Percentiles rank a stretch among this genome's conserved stretches.
phyloP scores from a whole-genome alignment of 2,888 invertebrate species.

The Phania funesta region DNA sequence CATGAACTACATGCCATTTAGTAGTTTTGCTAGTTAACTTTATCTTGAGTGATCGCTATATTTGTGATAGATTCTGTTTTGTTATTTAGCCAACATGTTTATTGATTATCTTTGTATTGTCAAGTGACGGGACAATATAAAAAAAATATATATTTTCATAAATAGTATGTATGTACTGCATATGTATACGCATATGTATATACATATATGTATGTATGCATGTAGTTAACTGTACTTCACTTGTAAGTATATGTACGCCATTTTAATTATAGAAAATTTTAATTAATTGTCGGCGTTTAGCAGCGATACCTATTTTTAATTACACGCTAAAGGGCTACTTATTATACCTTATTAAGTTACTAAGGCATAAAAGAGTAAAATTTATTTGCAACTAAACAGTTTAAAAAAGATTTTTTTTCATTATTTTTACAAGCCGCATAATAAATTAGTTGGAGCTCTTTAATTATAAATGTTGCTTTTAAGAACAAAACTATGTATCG shows the following conservation, averaged over 20 bases:
- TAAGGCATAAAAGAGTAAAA: too few species aligned
- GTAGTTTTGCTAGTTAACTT: too few species aligned
- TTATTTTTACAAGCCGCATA: neutral
- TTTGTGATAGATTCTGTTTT: neutral
- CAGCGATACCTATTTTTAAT: constrained; percentile 2
- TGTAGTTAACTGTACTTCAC: too few species aligned
- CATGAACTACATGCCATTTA: too few species aligned
- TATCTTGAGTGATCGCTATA: too few species aligned
- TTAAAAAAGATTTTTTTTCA: neutral
- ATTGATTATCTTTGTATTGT: neutral
- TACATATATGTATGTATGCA: neutral
- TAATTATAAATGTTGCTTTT: constrained; percentile 13
- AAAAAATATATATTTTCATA: too few species aligned
- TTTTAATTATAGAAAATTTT: neutral
- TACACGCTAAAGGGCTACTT: neutral
- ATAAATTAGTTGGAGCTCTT: neutral
- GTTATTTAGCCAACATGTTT: too few species aligned
- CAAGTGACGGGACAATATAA: neutral
- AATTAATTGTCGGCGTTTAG: neutral
- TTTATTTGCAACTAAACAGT: too few species aligned
- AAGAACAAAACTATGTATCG: too few species aligned
- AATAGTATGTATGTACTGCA: too few species aligned
- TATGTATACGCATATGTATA: neutral
- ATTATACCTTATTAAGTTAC: neutral
- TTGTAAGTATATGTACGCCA: neutral